Evolutionary conservation across 2,888 invertebrate species (phyloP).

Genomic region (Phyto melanocephala): DNA sequence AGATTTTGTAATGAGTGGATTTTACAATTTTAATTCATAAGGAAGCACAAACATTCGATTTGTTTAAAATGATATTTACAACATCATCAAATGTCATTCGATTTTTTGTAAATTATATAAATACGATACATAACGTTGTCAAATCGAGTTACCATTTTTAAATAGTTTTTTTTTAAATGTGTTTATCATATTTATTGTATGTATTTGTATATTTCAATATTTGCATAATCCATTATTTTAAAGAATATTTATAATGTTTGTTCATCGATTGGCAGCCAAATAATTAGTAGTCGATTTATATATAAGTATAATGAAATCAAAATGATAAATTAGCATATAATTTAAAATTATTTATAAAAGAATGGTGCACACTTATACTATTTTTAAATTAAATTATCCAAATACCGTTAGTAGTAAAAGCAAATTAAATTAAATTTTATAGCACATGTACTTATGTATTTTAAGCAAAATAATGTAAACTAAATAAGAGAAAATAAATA

Average conservation of each 20-base stretch:
- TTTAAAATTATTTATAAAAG: constrained; percentile 30
- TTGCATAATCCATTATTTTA: constrained; percentile 54
- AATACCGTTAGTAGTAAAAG: not conserved
- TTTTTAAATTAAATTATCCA: not conserved
- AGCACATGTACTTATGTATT: not conserved
- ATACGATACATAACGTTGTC: constrained; percentile 22
- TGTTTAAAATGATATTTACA: constrained; percentile 48
- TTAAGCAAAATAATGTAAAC: not conserved
- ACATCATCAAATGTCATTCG: constrained; percentile 41
- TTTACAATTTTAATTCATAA: constrained; percentile 1
- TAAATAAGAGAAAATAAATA: not conserved
- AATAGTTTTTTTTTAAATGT: constrained; percentile 12
- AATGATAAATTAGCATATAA: constrained; percentile 49
- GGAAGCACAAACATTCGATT: constrained; percentile 43
- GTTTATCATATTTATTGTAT: constrained; percentile 7
- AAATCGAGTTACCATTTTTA: constrained; percentile 20
- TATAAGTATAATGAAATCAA: constrained; percentile 47
- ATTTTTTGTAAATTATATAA: not conserved
- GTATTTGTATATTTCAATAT: constrained; percentile 21
- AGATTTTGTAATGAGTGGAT: constrained; percentile 17
- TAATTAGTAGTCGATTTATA: constrained; percentile 27
- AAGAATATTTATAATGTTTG: constrained; percentile 54
- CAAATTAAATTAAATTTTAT: not conserved
- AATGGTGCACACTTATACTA: not conserved
- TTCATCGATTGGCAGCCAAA: constrained; percentile 46